Base-by-base conservation (phyloP, 2,888 invertebrate genomes). In the Ormyrus nitidulus region DNA sequence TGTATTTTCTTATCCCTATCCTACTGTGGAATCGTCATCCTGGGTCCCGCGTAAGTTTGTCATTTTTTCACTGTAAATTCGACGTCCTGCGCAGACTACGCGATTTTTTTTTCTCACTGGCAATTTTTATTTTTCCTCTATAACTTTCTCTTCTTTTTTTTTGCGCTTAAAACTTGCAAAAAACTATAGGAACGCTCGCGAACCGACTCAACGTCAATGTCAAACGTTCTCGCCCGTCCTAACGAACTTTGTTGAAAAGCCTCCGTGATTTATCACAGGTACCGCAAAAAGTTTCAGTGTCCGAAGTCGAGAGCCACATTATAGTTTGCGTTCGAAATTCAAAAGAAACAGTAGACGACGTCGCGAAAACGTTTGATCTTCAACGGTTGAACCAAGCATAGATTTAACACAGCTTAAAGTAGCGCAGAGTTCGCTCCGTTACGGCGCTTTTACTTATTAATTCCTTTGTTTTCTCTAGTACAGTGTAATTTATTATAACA, bases 21-120 rank as follows among this genome's bases (percentile, higher is more conserved):
- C 77, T 75, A 81, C 48, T 70, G 48, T 83, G 81, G 81, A 82
- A 85, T 83, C 84, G 82, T 84, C 86, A 84, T 87, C 85, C 86
- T 87, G 88, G 88, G 88, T 88, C 88, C 88, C 88, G 85, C 88
- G 68, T 72, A 76, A 79, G 64, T 81, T 81, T 81, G 65, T 81
- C 58, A 56, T 69, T 53, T 19, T 56, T 68, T 72, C 65, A 65
- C 65, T 73, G 70, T 81, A 77, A 81, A 81, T 81, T 81, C 77
- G 77, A 81, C 81, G 74, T 77, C 74, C 77, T 68, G 77, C 70
- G 83, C 86, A 77, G 81, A 86, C 84, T 86, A 87, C 86, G 86
- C 82, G 83, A 82, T 83, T 84, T 83, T 79, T 70, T 13, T 19
- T 19, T 56, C 71, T 85, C 54, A 34, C 66, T 48, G 68, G 74